A percentile compares a stretch with the other conserved stretches of the same genome.
These are phyloP conservation scores for Poeciliopsis retropinna DNA, from an alignment of 2,113 vertebrate species.

Conservation along the genomic window DNA sequence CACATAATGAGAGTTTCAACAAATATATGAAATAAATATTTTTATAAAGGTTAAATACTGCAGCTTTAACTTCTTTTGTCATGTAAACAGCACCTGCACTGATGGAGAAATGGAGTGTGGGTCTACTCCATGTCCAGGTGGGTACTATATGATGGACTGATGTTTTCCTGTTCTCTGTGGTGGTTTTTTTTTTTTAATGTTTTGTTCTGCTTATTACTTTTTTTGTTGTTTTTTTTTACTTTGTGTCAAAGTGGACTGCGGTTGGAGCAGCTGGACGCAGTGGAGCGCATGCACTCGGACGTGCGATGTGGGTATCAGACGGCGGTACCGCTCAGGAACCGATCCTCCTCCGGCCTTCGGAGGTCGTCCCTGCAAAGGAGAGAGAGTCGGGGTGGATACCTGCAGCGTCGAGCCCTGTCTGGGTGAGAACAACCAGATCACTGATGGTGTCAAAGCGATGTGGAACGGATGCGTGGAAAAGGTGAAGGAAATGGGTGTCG, in stretches of 20 bases:
- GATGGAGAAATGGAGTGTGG: constrained; percentile 86
- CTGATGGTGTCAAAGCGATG: background rate
- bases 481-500: background rate
- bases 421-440: constrained; percentile 63
- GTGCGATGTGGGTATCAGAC: constrained; percentile 85
- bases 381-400: constrained; percentile 81
- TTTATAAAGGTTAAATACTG: too few species aligned
- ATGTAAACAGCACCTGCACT: constrained; percentile 80
- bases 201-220: too few species aligned
- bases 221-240: background rate
- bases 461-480: background rate
- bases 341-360: constrained; percentile 77
- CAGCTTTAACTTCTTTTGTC: too few species aligned
- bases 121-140: constrained; percentile 82
- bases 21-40: too few species aligned
- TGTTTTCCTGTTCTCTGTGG: background rate
- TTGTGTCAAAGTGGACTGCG: constrained; percentile 82
- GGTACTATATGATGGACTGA: constrained; percentile 5
- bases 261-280: constrained; percentile 87
- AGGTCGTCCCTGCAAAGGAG: constrained; percentile 80
- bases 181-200: too few species aligned
- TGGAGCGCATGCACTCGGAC: constrained; percentile 87
- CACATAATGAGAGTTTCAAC: too few species aligned
- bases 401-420: constrained; percentile 85
- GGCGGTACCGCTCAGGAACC: constrained; percentile 81